Evolutionary conservation across 2,888 invertebrate genomes (phyloP).

Genomic region (Halictus ligatus): DNA sequence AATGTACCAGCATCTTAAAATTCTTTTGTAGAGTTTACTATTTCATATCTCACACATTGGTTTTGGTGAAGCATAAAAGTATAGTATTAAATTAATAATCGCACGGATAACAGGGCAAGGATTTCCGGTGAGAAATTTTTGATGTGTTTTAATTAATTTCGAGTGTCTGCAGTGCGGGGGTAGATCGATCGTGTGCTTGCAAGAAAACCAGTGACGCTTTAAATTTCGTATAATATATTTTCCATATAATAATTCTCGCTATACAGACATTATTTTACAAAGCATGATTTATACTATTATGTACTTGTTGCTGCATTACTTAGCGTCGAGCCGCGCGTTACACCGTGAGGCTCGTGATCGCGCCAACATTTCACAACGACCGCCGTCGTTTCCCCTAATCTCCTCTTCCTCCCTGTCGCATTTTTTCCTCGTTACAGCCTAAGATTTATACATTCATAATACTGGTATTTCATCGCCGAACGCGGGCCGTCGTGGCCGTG

Average conservation of each 20-base stretch:
- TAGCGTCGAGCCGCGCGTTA: slow-evolving; percentile 72
- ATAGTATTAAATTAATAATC: no score
- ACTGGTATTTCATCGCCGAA: slow-evolving; percentile 82
- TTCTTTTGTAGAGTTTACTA: no score
- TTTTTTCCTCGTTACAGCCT: slow-evolving; percentile 57
- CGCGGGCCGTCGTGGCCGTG: slow-evolving; percentile 67
- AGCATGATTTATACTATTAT: slow-evolving; percentile 81
- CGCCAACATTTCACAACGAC: slow-evolving; percentile 35
- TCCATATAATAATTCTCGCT: slow-evolving; percentile 84
- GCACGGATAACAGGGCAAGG: no score
- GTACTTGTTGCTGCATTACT: slow-evolving; percentile 74
- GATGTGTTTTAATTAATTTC: not conserved
- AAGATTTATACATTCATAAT: slow-evolving; percentile 84
- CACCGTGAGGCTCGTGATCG: slow-evolving; percentile 40
- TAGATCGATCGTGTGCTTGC: not conserved
- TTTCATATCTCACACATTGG: no score
- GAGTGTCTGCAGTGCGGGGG: no score
- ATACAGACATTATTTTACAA: slow-evolving; percentile 85
- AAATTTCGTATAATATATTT: slow-evolving; percentile 85
- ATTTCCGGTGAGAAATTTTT: not conserved
- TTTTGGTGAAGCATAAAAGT: no score
- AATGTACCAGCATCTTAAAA: no score
- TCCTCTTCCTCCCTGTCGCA: not conserved
- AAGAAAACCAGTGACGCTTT: slow-evolving; percentile 49
- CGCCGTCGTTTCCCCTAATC: slow-evolving; percentile 21